phyloP scores from a whole-genome alignment of 2,113 vertebrate genomes.

The Candoia aspera region DNA sequence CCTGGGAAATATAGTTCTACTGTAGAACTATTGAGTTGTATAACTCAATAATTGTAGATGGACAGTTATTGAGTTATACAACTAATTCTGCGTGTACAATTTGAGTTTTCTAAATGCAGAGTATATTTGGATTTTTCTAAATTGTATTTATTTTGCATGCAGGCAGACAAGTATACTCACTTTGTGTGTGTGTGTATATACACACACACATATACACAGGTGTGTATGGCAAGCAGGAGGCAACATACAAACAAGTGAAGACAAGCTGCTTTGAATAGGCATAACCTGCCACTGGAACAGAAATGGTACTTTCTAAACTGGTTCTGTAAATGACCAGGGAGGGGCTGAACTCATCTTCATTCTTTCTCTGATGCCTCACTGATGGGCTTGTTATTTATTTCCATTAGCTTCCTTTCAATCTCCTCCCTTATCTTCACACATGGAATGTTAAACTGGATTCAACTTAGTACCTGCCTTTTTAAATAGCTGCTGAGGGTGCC shows the following conservation, averaged over 20 bases:
- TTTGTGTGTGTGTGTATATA: no score
- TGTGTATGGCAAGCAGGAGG: not conserved
- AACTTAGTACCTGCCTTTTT: not conserved
- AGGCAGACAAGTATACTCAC: not conserved
- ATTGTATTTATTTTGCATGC: not conserved
- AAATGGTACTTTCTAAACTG: not conserved
- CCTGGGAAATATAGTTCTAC: not conserved
- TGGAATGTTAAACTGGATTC: not conserved
- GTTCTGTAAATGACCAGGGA: not conserved
- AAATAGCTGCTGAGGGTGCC: not conserved
- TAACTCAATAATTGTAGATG: no score
- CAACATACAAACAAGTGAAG: not conserved
- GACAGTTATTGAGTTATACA: not conserved
- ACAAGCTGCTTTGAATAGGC: not conserved
- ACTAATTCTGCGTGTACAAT: not conserved
- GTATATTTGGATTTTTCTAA: not conserved
- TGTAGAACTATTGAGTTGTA: no score
- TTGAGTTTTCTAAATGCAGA: not conserved
- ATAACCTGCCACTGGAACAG: not conserved
- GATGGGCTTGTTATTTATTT: not conserved
- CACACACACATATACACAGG: not conserved
- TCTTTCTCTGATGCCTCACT: not conserved
- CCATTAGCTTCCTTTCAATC: not conserved
- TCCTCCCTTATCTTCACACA: not conserved
- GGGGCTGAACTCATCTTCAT: not conserved